These are phyloP conservation scores for Sylvilagus bachmani DNA, from an alignment of 2,113 vertebrate genomes.

Conservation along the genomic window DNA sequence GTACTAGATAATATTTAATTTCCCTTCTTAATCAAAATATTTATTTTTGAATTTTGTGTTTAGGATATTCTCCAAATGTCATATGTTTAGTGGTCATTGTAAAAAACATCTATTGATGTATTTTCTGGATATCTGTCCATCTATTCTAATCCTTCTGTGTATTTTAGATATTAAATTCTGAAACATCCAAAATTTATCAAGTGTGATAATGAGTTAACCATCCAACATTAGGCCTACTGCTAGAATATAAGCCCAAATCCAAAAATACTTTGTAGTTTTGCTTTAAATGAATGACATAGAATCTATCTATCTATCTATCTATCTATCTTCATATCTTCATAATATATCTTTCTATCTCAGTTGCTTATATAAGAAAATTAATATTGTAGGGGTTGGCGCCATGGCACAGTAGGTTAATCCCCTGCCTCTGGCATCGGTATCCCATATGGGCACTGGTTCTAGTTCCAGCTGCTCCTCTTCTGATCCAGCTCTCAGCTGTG, in stretches of 20 bases:
- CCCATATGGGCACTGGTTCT: too few relatives aligned
- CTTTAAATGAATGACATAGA: not conserved
- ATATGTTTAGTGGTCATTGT: not conserved
- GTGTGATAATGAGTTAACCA: not conserved
- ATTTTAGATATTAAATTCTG: not conserved
- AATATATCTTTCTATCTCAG: not conserved
- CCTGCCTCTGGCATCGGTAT: too few relatives aligned
- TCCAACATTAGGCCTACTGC: not conserved
- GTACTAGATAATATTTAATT: not conserved
- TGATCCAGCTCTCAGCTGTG: too few relatives aligned
- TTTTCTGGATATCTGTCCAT: not conserved
- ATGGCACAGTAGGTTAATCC: too few relatives aligned
- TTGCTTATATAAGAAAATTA: constrained; percentile 28
- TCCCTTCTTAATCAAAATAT: not conserved
- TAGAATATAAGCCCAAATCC: not conserved
- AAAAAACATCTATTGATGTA: not conserved
- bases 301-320: not conserved
- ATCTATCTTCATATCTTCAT: not conserved
- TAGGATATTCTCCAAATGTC: not conserved
- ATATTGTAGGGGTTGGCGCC: too few relatives aligned
- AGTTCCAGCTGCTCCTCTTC: too few relatives aligned
- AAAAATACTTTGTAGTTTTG: not conserved
- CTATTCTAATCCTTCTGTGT: not conserved
- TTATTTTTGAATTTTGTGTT: not conserved
- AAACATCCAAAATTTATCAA: not conserved